Conservation (phyloP, 2,888 invertebrate species). For the Xanthostigma xanthostigma region DNA sequence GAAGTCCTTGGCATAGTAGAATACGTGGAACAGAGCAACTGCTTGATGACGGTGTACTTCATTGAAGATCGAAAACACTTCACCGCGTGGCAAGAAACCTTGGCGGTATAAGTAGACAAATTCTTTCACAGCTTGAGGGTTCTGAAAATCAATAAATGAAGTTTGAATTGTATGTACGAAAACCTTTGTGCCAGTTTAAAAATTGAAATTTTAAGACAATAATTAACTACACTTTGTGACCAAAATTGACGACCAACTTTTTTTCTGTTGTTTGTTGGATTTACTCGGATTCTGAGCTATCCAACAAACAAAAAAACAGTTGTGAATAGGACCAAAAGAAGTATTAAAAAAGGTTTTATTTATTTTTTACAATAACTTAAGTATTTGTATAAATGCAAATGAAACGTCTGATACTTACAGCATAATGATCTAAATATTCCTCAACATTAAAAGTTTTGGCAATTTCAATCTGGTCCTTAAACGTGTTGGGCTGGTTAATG, state of each 20-base stretch:
- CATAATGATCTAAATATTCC: conserved; percentile 40
- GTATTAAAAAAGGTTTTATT: too few species aligned
- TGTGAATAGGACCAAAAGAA: too few species aligned
- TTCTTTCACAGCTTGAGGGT: conserved; percentile 22
- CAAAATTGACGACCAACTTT: too few species aligned
- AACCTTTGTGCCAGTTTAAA: too few species aligned
- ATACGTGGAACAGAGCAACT: conserved; percentile 21
- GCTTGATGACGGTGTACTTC: conserved; percentile 20
- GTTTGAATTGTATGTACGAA: too few species aligned
- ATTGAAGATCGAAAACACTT: conserved; percentile 24
- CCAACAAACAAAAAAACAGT: too few species aligned
- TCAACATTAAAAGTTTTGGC: conserved; percentile 42
- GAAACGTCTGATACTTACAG: conserved; percentile 22
- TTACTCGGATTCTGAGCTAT: too few species aligned
- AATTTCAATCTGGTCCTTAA: conserved; percentile 35
- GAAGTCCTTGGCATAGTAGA: conserved; percentile 26
- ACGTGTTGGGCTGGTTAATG: conserved; percentile 44
- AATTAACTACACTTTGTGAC: too few species aligned
- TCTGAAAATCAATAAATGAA: conserved; percentile 1
- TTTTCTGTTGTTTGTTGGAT: too few species aligned
- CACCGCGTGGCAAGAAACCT: conserved; percentile 22
- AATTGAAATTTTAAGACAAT: too few species aligned
- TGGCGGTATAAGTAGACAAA: conserved; percentile 22
- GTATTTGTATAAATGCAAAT: neutral
- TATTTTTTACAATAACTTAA: too few species aligned